phyloP scores from a whole-genome alignment of 2,888 invertebrate genomes.

The Leptopterna dolabrata region DNA sequence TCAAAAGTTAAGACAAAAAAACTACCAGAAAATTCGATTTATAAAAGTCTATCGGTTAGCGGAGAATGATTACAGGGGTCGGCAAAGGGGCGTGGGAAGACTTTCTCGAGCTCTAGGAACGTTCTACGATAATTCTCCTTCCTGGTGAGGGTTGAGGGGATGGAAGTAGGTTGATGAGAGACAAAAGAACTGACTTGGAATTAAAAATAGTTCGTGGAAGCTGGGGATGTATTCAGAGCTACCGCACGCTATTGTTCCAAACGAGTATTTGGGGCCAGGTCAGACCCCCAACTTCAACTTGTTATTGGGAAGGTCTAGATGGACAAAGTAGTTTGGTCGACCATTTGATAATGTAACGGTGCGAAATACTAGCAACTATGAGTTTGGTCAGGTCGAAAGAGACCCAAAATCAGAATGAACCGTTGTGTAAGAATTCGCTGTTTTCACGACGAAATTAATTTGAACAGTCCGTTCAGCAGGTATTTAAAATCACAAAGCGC shows the following conservation, averaged over 20 bases:
- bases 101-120: not conserved
- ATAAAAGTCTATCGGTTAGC: not conserved
- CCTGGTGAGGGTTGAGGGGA: not conserved
- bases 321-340: too few relatives aligned
- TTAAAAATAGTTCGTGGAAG: constrained; percentile 11
- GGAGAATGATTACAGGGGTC: not conserved
- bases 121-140: not conserved
- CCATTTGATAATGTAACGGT: too few relatives aligned
- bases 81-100: not conserved
- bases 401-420: too few relatives aligned
- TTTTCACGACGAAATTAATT: too few relatives aligned
- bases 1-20: too few relatives aligned
- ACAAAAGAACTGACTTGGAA: not conserved
- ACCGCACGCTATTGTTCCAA: not conserved
- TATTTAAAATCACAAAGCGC: not conserved
- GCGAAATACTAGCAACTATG: too few relatives aligned
- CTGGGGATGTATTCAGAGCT: not conserved
- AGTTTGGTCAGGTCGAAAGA: too few relatives aligned
- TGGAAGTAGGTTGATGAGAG: not conserved
- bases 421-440: too few relatives aligned
- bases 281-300: too few relatives aligned
- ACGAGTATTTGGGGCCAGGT: not conserved
- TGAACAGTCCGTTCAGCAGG: too few relatives aligned
- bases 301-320: too few relatives aligned
- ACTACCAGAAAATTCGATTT: too few relatives aligned